Conservation (phyloP, 1,140 invertebrate genomes). For the Delia radicum region DNA sequence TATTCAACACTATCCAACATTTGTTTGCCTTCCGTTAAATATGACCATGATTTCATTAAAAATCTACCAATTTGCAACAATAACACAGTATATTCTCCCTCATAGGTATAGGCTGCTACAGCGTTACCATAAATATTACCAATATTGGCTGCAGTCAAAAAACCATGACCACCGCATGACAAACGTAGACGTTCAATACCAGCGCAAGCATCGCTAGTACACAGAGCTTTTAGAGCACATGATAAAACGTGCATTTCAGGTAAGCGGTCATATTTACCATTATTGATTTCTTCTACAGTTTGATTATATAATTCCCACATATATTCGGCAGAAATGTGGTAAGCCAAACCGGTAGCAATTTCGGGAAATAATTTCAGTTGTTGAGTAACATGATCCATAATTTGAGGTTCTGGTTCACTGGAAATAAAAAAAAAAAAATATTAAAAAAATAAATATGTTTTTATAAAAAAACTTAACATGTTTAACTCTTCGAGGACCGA, state of each 20-base stretch:
- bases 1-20: slow-evolving; percentile 69
- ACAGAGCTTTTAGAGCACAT: slow-evolving; percentile 86
- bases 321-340: slow-evolving; percentile 69
- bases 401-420: slow-evolving; percentile 76
- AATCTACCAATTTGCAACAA: slow-evolving; percentile 85
- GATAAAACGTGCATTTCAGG: slow-evolving; percentile 87
- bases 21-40: slow-evolving; percentile 57
- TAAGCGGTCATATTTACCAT: slow-evolving; percentile 72
- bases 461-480: too few species aligned
- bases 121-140: slow-evolving; percentile 75
- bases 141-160: slow-evolving; percentile 80
- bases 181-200: slow-evolving; percentile 79
- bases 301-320: slow-evolving; percentile 81
- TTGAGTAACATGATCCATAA: slow-evolving; percentile 91
- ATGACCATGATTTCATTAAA: slow-evolving; percentile 70
- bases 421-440: not conserved
- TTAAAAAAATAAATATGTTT: not conserved
- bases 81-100: slow-evolving; percentile 93
- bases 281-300: slow-evolving; percentile 73
- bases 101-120: slow-evolving; percentile 87
- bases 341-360: slow-evolving; percentile 77
- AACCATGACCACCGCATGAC: slow-evolving; percentile 92
- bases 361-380: slow-evolving; percentile 89
- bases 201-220: slow-evolving; percentile 67
- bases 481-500: too few species aligned